phyloP scores from a whole-genome alignment of 2,888 invertebrate species.

The Phyllotreta striolata region DNA sequence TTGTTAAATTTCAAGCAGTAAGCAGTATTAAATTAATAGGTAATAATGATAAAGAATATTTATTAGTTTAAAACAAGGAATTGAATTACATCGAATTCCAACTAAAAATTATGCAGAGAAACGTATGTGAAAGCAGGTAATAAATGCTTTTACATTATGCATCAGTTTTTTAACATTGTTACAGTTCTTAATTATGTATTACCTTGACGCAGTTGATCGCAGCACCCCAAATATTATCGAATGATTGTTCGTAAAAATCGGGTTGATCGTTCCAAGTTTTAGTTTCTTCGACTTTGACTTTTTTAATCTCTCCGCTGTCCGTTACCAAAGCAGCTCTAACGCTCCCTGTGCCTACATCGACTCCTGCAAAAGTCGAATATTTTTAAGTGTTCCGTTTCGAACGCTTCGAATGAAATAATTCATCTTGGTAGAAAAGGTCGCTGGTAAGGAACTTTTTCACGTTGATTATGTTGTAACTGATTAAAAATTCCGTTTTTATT shows the following conservation, averaged over 20 bases:
- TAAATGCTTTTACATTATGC: not conserved
- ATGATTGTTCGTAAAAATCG: conserved; percentile 90
- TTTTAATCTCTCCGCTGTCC: conserved; percentile 71
- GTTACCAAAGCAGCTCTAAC: conserved; percentile 84
- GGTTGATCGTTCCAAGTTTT: conserved; percentile 75
- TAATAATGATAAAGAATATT: too few relatives aligned
- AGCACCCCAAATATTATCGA: conserved; percentile 86
- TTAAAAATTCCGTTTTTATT: not conserved
- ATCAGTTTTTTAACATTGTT: too few relatives aligned
- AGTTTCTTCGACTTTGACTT: conserved; percentile 71
- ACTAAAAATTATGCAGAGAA: conserved; percentile 1
- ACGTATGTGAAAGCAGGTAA: too few relatives aligned
- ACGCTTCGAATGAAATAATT: too few relatives aligned
- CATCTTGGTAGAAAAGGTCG: too few relatives aligned
- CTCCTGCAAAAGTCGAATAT: conserved; percentile 72
- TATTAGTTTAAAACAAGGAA: too few relatives aligned
- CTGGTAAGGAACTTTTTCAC: too few relatives aligned
- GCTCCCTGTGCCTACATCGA: conserved; percentile 94
- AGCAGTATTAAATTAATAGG: too few relatives aligned
- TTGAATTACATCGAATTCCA: not conserved
- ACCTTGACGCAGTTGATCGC: conserved; percentile 81
- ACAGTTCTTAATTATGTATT: conserved; percentile 26
- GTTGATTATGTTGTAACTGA: not conserved
- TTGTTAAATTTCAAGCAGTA: too few relatives aligned
- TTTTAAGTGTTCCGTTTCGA: not conserved